Conservation (phyloP, 2,797 vertebrate species). For the Malacoraja senta region DNA sequence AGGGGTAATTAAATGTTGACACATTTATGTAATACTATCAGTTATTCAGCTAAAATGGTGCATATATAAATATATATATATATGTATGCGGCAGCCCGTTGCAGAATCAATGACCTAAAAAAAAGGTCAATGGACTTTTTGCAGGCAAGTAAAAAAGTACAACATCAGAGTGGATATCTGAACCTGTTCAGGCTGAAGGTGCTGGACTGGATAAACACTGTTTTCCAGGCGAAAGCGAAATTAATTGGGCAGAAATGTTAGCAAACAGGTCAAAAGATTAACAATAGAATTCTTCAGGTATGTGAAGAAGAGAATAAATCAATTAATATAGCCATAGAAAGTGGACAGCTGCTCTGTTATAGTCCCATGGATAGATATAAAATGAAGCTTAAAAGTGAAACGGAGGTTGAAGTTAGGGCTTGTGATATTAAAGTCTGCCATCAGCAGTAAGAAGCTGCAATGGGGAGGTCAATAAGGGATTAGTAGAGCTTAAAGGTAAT, state of each 20-base stretch:
- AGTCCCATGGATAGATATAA: too few species aligned
- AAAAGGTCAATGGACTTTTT: neutral
- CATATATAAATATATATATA: neutral
- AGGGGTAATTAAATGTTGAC: neutral
- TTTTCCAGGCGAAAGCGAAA: neutral
- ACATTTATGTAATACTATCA: neutral
- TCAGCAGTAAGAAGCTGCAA: neutral
- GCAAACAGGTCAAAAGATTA: neutral
- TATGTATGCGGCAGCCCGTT: neutral
- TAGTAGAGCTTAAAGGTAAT: neutral
- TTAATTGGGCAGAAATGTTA: conserved; percentile 10
- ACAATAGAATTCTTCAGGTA: neutral
- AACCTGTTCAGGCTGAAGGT: neutral
- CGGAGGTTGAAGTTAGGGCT: neutral
- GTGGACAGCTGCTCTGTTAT: neutral
- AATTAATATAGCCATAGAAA: neutral
- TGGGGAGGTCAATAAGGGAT: neutral
- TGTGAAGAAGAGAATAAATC: neutral
- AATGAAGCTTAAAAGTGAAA: neutral
- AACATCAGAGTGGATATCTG: neutral
- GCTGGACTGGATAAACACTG: neutral
- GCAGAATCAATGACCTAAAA: neutral
- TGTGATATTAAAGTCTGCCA: neutral
- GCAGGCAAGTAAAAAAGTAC: neutral
- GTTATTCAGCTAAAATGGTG: neutral